Conservation (phyloP, 2,113 vertebrate species). For the Lichenostomus cassidix region DNA sequence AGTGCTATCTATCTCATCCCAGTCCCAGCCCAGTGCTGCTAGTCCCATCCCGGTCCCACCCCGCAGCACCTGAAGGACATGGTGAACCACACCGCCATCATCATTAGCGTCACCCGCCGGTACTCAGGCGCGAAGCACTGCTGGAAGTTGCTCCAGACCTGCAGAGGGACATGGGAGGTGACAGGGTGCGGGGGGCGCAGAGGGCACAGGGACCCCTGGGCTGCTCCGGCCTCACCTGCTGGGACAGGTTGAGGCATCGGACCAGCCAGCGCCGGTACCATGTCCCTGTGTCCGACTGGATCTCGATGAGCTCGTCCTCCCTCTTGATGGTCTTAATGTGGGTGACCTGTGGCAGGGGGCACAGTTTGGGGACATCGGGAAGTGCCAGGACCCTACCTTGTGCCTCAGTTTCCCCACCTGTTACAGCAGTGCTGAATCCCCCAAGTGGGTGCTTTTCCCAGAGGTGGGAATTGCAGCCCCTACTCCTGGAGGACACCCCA, state of each 20-base stretch:
- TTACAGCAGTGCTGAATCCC: background rate
- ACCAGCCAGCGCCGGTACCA: conserved; percentile 92
- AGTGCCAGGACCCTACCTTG: accelerated
- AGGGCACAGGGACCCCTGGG: background rate
- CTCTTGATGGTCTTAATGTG: conserved; percentile 96
- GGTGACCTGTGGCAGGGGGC: conserved; percentile 80
- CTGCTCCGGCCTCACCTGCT: conserved; percentile 77
- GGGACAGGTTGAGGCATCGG: conserved; percentile 83
- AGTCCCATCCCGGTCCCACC: background rate
- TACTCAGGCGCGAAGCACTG: conserved; percentile 87
- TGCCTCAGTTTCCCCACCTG: background rate
- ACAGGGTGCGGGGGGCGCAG: accelerated
- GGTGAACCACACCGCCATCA: conserved; percentile 99
- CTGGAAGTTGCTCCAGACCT: conserved; percentile 91
- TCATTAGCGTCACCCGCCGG: conserved; percentile 91
- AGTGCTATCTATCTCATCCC: background rate
- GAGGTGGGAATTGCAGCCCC: background rate
- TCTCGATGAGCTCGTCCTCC: conserved; percentile 89
- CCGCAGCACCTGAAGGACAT: conserved; percentile 92
- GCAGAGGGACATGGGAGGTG: accelerated
- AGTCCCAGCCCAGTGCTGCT: background rate
- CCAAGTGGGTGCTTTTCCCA: accelerated
- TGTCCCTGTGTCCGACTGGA: conserved; percentile 84
- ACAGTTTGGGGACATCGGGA: accelerated
- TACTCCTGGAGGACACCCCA: background rate